These are phyloP conservation scores for Keiferia lycopersicella DNA, from an alignment of 2,888 invertebrate genomes.

Conservation along the genomic window DNA sequence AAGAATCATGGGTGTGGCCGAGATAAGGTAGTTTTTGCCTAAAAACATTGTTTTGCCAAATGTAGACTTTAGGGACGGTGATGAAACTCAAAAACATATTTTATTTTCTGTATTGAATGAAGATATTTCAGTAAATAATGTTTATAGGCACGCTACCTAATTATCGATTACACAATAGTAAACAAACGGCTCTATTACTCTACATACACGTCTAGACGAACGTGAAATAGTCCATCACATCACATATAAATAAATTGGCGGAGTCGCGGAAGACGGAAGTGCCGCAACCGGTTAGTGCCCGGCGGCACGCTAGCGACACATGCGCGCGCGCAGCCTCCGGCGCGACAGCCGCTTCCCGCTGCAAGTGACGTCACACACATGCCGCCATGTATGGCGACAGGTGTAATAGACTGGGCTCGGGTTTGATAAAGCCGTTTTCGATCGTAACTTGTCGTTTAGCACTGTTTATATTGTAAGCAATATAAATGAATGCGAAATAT, in stretches of 20 bases:
- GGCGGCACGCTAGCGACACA: conserved; percentile 37
- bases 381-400: conserved; percentile 18
- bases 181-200: conserved; percentile 8
- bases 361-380: conserved; percentile 41
- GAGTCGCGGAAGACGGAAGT: conserved; percentile 62
- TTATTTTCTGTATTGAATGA: no score
- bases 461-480: neutral
- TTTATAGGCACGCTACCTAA: neutral
- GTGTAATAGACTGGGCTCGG: neutral
- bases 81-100: no score
- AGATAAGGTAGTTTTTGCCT: neutral
- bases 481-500: neutral
- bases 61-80: neutral
- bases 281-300: conserved; percentile 47
- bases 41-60: neutral
- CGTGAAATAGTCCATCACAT: conserved; percentile 3
- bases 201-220: conserved; percentile 13
- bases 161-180: neutral
- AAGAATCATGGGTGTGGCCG: neutral
- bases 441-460: neutral
- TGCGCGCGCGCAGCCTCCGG: conserved; percentile 33
- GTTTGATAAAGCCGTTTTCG: neutral
- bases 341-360: conserved; percentile 47
- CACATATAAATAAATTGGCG: conserved; percentile 19
- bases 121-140: no score